These are phyloP conservation scores for Typhlomys cinereus DNA, from an alignment of 2,113 vertebrate genomes.

Conservation along the genomic window DNA sequence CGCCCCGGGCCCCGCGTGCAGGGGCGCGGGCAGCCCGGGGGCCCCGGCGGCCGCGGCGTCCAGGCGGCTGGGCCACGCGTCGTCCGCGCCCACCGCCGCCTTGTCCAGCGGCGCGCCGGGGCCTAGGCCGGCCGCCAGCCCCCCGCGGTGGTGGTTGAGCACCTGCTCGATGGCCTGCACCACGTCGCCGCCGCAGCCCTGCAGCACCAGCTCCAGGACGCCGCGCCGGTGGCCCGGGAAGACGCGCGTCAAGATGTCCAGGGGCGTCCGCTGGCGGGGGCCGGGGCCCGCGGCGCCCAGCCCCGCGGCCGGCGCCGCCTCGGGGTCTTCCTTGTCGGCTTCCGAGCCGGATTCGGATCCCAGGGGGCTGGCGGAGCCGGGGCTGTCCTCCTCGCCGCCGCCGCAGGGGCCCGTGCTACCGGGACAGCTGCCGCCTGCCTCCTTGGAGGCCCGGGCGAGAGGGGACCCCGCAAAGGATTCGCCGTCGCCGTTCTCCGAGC, in stretches of 20 bases:
- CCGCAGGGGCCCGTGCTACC: slow-evolving; percentile 95
- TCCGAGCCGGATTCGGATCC: slow-evolving; percentile 97
- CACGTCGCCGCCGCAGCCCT: slow-evolving; percentile 98
- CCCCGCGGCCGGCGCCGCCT: slow-evolving; percentile 87
- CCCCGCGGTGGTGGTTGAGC: slow-evolving; percentile 91
- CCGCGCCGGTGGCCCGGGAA: slow-evolving; percentile 98
- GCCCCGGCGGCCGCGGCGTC: slow-evolving; percentile 88
- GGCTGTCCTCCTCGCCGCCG: slow-evolving; percentile 92
- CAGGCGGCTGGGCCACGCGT: slow-evolving; percentile 88
- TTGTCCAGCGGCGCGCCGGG: slow-evolving; percentile 77
- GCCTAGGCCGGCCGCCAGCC: slow-evolving; percentile 78
- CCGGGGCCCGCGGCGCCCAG: slow-evolving; percentile 73
- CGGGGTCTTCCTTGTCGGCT: slow-evolving; percentile 95
- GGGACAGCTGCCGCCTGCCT: slow-evolving; percentile 87
- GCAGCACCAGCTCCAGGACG: slow-evolving; percentile 97
- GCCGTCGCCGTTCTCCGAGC: slow-evolving; percentile 94
- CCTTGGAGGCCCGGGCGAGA: slow-evolving; percentile 88
- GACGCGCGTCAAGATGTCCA: slow-evolving; percentile 97
- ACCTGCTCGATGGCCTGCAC: slow-evolving; percentile 99
- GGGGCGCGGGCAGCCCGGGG: slow-evolving; percentile 84
- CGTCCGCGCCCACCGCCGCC: slow-evolving; percentile 88
- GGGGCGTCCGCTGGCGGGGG: slow-evolving; percentile 96
- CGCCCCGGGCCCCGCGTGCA: slow-evolving; percentile 83
- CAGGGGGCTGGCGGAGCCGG: slow-evolving; percentile 91
- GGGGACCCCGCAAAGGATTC: slow-evolving; percentile 91